phyloP scores from a whole-genome alignment of 2,113 vertebrate species.

The Meles meles region DNA sequence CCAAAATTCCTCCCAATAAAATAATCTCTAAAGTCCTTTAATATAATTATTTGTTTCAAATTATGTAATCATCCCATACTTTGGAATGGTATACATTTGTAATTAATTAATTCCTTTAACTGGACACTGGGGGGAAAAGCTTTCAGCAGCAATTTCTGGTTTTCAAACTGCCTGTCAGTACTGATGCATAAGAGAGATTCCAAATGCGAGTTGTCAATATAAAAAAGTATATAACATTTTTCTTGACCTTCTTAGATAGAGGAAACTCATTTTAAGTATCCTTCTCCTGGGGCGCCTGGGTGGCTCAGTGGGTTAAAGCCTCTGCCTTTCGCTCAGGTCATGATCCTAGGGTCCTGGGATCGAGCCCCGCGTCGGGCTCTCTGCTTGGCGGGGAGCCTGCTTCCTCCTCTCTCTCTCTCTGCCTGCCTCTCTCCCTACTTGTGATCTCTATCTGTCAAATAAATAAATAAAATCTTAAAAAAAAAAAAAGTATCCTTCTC shows the following conservation, averaged over 20 bases:
- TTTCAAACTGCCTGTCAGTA: neutral
- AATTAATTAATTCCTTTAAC: neutral
- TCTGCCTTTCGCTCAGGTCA: too few species aligned
- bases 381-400: too few species aligned
- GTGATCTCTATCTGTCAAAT: too few species aligned
- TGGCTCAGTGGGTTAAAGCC: too few species aligned
- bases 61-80: neutral
- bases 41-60: neutral
- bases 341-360: too few species aligned
- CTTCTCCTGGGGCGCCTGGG: too few species aligned
- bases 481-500: neutral
- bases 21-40: neutral
- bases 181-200: neutral
- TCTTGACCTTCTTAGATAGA: neutral
- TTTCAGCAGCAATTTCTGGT: neutral
- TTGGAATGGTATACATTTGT: neutral
- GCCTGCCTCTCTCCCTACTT: too few species aligned
- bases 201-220: neutral
- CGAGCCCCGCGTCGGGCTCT: too few species aligned
- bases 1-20: neutral
- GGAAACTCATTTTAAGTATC: neutral
- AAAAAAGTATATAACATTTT: neutral
- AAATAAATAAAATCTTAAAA: too few species aligned
- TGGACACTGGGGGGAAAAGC: neutral
- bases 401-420: too few species aligned